A percentile compares a stretch with the other conserved stretches of the same genome.
Evolutionary conservation across 1,140 invertebrate species (phyloP).

Genomic region (Orius insidiosus): DNA sequence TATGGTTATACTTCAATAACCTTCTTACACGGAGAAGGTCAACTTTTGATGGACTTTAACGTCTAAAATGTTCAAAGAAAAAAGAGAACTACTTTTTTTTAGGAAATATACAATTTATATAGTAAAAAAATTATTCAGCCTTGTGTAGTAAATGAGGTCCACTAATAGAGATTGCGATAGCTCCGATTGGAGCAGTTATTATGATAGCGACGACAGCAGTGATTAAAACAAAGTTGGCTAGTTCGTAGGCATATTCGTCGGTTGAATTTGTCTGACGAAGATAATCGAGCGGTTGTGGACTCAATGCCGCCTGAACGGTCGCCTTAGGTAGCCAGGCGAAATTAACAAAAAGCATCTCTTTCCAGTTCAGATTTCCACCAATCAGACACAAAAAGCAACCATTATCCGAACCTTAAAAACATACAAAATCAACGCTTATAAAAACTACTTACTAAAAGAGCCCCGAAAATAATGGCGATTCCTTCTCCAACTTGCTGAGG

Average conservation of each 20-base stretch:
- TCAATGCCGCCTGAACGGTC: constrained; percentile 47
- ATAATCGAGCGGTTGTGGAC: constrained; percentile 38
- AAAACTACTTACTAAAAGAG: constrained; percentile 5
- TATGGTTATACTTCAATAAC: too few species aligned
- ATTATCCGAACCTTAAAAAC: constrained; percentile 32
- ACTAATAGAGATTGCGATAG: constrained; percentile 21
- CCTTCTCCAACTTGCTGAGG: constrained; percentile 31
- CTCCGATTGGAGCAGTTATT: constrained; percentile 49
- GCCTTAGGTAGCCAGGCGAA: constrained; percentile 61
- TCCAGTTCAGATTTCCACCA: constrained; percentile 38
- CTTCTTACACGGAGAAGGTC: too few species aligned
- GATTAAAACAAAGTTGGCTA: constrained; percentile 32
- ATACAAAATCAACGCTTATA: constrained; percentile 17
- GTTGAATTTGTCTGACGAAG: constrained; percentile 25
- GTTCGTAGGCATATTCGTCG: constrained; percentile 12
- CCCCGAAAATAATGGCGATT: constrained; percentile 19
- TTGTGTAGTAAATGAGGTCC: too few species aligned
- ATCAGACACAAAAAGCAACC: constrained; percentile 37
- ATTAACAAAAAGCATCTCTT: constrained; percentile 48
- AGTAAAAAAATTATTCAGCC: too few species aligned
- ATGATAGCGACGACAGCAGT: constrained; percentile 50
- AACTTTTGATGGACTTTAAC: too few species aligned
- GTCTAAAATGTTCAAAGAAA: too few species aligned
- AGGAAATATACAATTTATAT: too few species aligned
- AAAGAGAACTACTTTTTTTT: too few species aligned